Percentiles rank a stretch among this genome's conserved stretches.
phyloP scores from a whole-genome alignment of 2,888 invertebrate species.

The Ichneumon xanthorius region DNA sequence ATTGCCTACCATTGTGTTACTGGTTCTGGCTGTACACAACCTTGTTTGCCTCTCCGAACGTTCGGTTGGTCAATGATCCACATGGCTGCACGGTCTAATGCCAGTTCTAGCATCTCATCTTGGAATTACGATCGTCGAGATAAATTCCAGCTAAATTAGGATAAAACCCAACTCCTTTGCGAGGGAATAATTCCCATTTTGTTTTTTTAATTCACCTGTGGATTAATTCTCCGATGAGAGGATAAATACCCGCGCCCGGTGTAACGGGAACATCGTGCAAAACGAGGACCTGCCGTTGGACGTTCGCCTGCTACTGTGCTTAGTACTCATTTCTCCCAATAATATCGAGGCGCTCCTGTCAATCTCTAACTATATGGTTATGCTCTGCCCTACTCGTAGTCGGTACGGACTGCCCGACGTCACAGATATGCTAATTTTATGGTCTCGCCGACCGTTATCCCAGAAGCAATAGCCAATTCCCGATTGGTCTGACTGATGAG shows the following conservation, averaged over 20 bases:
- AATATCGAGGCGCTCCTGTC: neutral
- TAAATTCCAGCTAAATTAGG: neutral
- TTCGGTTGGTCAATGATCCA: constrained; percentile 61
- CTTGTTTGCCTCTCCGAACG: constrained; percentile 50
- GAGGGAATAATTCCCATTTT: neutral
- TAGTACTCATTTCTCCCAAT: constrained; percentile 11
- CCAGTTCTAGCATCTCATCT: constrained; percentile 7
- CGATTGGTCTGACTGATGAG: constrained; percentile 13
- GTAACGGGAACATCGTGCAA: neutral
- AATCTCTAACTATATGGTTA: neutral
- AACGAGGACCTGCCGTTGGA: neutral
- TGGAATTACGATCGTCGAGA: neutral
- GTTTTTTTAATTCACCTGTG: neutral
- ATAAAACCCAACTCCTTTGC: neutral
- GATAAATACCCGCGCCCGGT: neutral
- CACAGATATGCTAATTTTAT: constrained; percentile 17
- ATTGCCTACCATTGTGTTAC: constrained; percentile 1
- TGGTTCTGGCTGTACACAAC: neutral
- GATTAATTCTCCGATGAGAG: neutral
- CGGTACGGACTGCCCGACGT: neutral
- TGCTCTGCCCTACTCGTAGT: neutral
- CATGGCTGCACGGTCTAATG: constrained; percentile 64
- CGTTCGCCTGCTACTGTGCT: neutral
- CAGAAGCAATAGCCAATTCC: neutral
- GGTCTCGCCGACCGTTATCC: constrained; percentile 9